phyloP scores from a whole-genome alignment of 2,113 vertebrate species.

The Chloropsis cyanopogon region DNA sequence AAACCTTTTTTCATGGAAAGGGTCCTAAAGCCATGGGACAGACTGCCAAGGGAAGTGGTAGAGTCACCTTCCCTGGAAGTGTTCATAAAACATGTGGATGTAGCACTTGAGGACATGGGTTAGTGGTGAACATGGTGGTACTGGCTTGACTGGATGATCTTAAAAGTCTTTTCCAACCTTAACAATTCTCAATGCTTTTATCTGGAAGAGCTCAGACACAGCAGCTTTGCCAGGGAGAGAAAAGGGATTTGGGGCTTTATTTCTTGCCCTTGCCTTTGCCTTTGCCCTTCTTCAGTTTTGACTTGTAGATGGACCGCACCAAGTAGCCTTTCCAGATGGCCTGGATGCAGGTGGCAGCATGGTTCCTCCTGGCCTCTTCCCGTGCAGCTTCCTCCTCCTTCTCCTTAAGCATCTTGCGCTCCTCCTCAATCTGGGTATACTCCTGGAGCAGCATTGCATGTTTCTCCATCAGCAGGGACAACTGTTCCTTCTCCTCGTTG shows the following conservation, averaged over 20 bases:
- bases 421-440: constrained; percentile 77
- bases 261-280: constrained; percentile 24
- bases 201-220: background rate
- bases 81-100: background rate
- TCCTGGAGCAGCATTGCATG: constrained; percentile 68
- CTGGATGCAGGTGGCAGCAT: constrained; percentile 81
- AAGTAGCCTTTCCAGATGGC: constrained; percentile 77
- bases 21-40: background rate
- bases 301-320: constrained; percentile 75
- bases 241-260: background rate
- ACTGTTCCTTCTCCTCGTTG: constrained; percentile 69
- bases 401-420: constrained; percentile 55
- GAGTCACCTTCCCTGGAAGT: background rate
- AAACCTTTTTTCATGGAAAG: background rate
- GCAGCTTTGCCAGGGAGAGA: background rate
- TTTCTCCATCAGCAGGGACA: constrained; percentile 68
- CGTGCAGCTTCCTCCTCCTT: constrained; percentile 64
- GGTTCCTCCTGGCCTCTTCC: constrained; percentile 68
- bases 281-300: constrained; percentile 61
- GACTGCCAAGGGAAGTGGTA: background rate
- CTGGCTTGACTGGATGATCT: background rate
- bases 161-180: background rate
- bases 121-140: background rate
- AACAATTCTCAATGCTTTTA: background rate
- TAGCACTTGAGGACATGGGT: background rate